These are phyloP conservation scores for Plumapathes pennacea DNA, from an alignment of 92 coral and sea anemone species.

Conservation along the genomic window DNA sequence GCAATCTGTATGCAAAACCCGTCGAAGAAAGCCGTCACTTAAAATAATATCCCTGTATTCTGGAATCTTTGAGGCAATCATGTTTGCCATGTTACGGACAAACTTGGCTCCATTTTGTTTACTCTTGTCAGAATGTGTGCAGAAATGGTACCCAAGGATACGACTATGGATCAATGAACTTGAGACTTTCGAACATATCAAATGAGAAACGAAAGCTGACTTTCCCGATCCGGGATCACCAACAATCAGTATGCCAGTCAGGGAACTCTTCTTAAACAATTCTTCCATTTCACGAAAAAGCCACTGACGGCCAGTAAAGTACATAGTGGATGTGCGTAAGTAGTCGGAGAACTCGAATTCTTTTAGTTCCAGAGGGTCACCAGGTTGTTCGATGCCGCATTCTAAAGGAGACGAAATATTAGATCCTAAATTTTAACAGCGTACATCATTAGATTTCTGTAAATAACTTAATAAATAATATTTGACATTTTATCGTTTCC, in stretches of 20 bases:
- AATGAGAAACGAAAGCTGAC: slow-evolving; percentile 70
- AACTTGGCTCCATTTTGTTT: slow-evolving; percentile 70
- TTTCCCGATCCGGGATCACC: slow-evolving; percentile 74
- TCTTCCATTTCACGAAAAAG: slow-evolving; percentile 49
- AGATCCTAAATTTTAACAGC: no score
- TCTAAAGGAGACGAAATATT: no score
- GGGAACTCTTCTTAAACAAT: background rate
- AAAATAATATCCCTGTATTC: slow-evolving; percentile 43
- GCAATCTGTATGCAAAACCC: slow-evolving; percentile 47
- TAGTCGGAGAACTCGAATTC: slow-evolving; percentile 44
- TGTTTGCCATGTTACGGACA: slow-evolving; percentile 79
- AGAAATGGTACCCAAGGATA: slow-evolving; percentile 80
- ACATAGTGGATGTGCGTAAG: slow-evolving; percentile 14
- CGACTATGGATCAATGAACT: slow-evolving; percentile 60
- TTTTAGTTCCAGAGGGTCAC: slow-evolving; percentile 24
- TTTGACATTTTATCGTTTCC: no score
- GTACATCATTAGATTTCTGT: no score
- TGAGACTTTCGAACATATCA: slow-evolving; percentile 73
- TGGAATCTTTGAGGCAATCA: slow-evolving; percentile 56
- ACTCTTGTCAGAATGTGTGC: slow-evolving; percentile 65
- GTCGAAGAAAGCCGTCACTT: slow-evolving; percentile 43
- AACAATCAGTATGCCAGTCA: slow-evolving; percentile 43
- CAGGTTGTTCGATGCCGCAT: slow-evolving; percentile 3
- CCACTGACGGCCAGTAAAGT: slow-evolving; percentile 65
- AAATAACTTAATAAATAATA: no score